Conservation (phyloP, 2,797 vertebrate species). For the Oreortyx pictus region DNA sequence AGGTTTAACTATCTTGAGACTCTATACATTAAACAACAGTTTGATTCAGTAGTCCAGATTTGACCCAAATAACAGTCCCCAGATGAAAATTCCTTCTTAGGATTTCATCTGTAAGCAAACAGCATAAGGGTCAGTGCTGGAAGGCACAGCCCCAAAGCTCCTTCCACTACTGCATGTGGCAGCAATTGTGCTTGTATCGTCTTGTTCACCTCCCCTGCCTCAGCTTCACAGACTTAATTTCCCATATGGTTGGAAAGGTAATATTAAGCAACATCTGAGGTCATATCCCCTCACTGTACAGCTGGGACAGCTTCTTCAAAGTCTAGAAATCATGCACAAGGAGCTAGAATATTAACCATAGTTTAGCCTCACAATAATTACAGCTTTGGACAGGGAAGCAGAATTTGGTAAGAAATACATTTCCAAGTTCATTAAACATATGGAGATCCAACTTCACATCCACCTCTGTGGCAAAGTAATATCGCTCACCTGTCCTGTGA, state of each 20-base stretch:
- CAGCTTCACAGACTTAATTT: background rate
- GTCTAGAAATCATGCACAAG: background rate
- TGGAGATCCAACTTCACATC: background rate
- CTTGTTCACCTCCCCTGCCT: background rate
- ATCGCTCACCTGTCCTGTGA: background rate
- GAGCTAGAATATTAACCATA: background rate
- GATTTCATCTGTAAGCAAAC: background rate
- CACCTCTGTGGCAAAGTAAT: background rate
- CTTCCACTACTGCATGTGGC: background rate
- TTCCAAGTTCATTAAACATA: background rate
- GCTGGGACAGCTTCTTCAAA: background rate
- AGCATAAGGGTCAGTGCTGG: background rate
- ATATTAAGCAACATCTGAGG: background rate
- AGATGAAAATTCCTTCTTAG: background rate
- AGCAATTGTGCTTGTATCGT: fast-evolving
- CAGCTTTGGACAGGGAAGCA: background rate
- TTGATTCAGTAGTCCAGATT: background rate
- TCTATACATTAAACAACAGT: background rate
- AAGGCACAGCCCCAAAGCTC: background rate
- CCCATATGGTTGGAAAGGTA: background rate
- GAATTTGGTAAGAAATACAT: background rate
- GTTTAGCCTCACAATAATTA: background rate
- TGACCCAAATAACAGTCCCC: background rate
- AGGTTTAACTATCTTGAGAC: background rate
- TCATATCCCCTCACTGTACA: background rate